Evolutionary conservation across 2,888 invertebrate species (phyloP), one percentile per base, ranked within the genome.

Genomic region (Nomada flava): DNA sequence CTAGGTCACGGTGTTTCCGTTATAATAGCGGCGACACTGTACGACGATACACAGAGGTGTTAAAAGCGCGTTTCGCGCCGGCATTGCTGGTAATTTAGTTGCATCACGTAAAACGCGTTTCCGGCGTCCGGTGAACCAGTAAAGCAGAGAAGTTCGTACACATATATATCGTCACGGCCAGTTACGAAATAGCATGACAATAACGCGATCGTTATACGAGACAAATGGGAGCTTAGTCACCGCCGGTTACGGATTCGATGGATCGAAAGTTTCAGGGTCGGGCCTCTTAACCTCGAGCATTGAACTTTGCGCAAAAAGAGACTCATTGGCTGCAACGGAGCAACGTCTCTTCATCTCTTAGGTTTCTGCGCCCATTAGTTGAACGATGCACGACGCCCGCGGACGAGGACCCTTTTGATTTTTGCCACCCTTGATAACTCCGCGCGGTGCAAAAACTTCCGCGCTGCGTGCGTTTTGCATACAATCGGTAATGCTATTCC

Each of bases 271-370:
- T 82, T 83, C 83, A 77, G 65, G 82, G 82, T 67, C 84, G 63
- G 53, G 79, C 57, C 60, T 86, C 15, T 82, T 70, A 75, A 77
- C 84, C 79, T 86, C 82, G 86, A 84, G 44, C 86, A 18, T 84
- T 86, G 87, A 86, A 86, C 86, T 67, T 70, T 13, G n/a, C 55
- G 62, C 55, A 78, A 73, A 63, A 57, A 42, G 47, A 73, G 50
- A 44, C 23, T 47, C 47, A 26, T 23, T 18, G 26, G 36, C 29
- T 59, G 57, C 53, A 80, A 83, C 42, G 42, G 76, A 69, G 57
- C 47, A 20, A 11, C 7, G 23, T n/a, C 18, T 44, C 29, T 18
- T 60, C 5, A 29, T 20, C n/a, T 62, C 18, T 13, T 10, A 7
- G n/a, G 18, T 23, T 4, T 36, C 2, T 4, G 0, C n/a, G 1